These are phyloP conservation scores for Megamerina dolium DNA, from an alignment of 2,888 invertebrate species.

Conservation along the genomic window DNA sequence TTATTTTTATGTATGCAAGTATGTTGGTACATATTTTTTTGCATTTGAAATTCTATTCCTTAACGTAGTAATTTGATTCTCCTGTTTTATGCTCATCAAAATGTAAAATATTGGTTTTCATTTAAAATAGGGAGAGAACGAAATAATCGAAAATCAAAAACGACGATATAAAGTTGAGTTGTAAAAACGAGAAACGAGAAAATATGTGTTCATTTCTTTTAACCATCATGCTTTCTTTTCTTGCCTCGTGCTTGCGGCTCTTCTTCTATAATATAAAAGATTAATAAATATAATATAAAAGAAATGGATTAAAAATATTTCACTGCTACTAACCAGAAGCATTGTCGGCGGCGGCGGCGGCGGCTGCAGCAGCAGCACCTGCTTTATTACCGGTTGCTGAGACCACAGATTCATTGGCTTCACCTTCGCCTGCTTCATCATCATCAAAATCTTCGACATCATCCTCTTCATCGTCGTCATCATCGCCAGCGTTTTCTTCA, in stretches of 20 bases:
- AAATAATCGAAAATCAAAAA: too few species aligned
- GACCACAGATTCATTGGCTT: constrained; percentile 31
- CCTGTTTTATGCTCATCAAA: too few species aligned
- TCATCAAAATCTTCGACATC: constrained; percentile 49
- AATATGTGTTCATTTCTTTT: constrained; percentile 22
- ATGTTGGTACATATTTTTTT: too few species aligned
- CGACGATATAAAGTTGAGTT: constrained; percentile 9
- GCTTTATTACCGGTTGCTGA: constrained; percentile 20
- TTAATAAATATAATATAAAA: not conserved
- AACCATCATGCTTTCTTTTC: constrained; percentile 65
- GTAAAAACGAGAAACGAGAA: constrained; percentile 15
- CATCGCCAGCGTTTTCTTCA: constrained; percentile 54
- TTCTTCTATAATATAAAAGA: constrained; percentile 32
- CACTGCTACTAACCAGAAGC: constrained; percentile 16
- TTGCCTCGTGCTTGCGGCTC: constrained; percentile 59
- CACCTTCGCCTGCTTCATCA: constrained; percentile 34
- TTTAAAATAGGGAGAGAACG: too few species aligned
- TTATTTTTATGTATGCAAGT: too few species aligned
- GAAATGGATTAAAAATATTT: not conserved
- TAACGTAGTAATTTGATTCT: constrained; percentile 25
- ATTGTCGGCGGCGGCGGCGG: constrained; percentile 23
- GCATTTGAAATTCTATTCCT: constrained; percentile 18
- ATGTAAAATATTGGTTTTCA: too few species aligned
- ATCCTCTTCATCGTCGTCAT: constrained; percentile 57
- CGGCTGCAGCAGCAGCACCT: constrained; percentile 12